Percentiles rank a stretch among this genome's conserved stretches.
phyloP scores from a whole-genome alignment of 2,113 vertebrate genomes.

The Suncus etruscus region DNA sequence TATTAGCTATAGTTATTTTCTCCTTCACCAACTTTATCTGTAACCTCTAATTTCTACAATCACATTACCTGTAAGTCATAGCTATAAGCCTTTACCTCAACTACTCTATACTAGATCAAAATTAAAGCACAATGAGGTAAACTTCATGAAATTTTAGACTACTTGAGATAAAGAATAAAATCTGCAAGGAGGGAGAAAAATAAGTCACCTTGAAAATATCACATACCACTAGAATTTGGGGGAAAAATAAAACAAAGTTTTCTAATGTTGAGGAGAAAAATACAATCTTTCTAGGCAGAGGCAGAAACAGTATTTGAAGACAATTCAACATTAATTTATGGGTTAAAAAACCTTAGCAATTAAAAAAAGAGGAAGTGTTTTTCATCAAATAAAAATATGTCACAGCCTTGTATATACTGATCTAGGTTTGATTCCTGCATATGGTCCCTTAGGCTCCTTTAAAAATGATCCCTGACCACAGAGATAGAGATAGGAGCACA shows the following conservation, averaged over 20 bases:
- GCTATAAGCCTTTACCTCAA: not conserved
- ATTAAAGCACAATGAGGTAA: not conserved
- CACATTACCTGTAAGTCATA: not conserved
- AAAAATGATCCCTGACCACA: too few species aligned
- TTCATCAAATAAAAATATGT: not conserved
- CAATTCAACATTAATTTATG: conserved; percentile 5
- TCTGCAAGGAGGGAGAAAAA: not conserved
- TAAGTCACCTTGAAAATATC: not conserved
- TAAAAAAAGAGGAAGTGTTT: not conserved
- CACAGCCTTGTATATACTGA: not conserved
- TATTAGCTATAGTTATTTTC: not conserved
- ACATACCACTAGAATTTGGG: not conserved
- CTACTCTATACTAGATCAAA: not conserved
- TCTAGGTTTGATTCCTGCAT: too few species aligned
- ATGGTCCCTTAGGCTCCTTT: too few species aligned
- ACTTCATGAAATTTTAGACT: not conserved
- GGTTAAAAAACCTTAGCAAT: conserved; percentile 3
- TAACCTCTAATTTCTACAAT: not conserved
- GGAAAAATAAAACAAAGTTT: conserved; percentile 1
- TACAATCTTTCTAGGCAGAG: not conserved
- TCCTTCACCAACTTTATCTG: not conserved
- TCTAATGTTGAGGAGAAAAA: not conserved
- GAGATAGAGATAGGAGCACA: too few species aligned
- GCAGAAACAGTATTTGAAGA: conserved; percentile 28
- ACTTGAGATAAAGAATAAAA: not conserved